A percentile compares a stretch with the other conserved stretches of the same genome.
Conservation (phyloP, 2,113 vertebrate species). For the Dolichotis patagonum region DNA sequence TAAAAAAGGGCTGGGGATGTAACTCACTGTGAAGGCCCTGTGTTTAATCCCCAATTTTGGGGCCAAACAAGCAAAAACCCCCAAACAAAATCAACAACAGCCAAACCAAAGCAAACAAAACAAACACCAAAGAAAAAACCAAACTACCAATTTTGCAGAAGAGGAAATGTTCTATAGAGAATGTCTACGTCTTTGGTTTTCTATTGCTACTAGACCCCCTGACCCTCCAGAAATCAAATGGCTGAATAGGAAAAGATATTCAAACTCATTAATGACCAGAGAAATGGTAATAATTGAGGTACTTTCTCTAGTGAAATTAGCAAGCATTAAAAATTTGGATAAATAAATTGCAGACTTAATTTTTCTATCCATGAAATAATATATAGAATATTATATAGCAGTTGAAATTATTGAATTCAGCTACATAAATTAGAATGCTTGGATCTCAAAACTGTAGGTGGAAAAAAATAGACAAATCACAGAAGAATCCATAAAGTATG, state of each 20-base stretch:
- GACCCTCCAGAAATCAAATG: not conserved
- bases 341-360: not conserved
- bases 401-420: not conserved
- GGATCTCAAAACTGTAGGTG: not conserved
- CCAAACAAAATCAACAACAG: not conserved
- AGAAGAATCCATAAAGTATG: not conserved
- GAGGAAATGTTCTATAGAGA: not conserved
- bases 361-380: not conserved
- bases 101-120: not conserved
- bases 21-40: not conserved
- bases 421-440: not conserved
- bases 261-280: not conserved
- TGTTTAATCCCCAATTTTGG: not conserved
- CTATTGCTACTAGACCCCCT: not conserved
- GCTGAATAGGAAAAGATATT: not conserved
- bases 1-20: not conserved
- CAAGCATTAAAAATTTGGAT: not conserved
- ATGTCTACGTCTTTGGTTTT: not conserved
- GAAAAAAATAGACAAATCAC: not conserved
- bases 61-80: not conserved
- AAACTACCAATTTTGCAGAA: not conserved
- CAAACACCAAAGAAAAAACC: not conserved
- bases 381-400: not conserved
- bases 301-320: not conserved
- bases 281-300: not conserved